Percentiles rank a stretch among this genome's conserved stretches.
Conservation (phyloP, 2,797 vertebrate genomes). For the Calcarius lapponicus region DNA sequence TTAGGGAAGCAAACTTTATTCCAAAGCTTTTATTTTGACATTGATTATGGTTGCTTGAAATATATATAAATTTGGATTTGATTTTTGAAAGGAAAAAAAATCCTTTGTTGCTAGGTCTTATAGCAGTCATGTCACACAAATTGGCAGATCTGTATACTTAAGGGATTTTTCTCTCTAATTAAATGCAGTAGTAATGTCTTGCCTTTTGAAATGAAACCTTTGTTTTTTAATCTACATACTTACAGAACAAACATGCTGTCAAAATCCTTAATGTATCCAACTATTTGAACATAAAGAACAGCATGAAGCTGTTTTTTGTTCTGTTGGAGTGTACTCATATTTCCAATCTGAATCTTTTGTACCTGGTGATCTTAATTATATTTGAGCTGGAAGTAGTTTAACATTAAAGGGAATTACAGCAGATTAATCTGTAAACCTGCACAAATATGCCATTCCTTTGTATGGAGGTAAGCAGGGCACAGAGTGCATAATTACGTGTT, state of each 20-base stretch:
- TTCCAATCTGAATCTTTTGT: conserved; percentile 25
- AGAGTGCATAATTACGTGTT: neutral
- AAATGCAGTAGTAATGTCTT: conserved; percentile 15
- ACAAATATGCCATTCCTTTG: conserved; percentile 51
- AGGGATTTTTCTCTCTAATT: conserved; percentile 36
- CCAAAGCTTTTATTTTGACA: neutral
- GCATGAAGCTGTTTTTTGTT: conserved; percentile 27
- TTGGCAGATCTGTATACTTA: neutral
- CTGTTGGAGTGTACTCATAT: neutral
- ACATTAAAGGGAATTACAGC: conserved; percentile 48
- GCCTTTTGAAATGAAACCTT: conserved; percentile 40
- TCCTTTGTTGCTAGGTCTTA: neutral
- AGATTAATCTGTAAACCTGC: conserved; percentile 62
- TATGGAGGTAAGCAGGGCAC: conserved; percentile 21
- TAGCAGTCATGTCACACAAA: neutral
- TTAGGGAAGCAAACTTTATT: neutral
- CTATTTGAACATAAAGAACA: conserved; percentile 35
- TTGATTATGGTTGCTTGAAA: neutral
- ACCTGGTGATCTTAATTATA: conserved; percentile 54
- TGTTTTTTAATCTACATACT: neutral
- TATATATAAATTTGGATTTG: neutral
- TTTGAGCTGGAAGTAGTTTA: conserved; percentile 57
- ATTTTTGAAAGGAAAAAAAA: neutral
- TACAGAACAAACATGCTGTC: conserved; percentile 18
- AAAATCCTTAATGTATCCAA: conserved; percentile 12